Evolutionary conservation across 2,113 vertebrate genomes (phyloP).

Genomic region (Orthonyx spaldingii): DNA sequence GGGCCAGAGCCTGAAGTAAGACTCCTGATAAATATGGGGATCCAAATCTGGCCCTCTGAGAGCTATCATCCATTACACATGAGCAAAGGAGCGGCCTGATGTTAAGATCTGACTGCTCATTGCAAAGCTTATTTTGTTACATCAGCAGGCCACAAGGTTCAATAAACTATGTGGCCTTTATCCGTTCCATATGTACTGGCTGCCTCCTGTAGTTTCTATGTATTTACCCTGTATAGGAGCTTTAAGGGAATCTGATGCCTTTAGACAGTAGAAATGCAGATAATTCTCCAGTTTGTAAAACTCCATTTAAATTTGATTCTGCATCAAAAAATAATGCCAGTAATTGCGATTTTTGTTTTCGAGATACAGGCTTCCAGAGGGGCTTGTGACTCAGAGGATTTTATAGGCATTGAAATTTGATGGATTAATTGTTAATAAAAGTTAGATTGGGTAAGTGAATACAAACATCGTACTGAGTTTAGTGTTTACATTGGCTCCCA

Average conservation of each 20-base stretch:
- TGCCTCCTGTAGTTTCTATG: constrained; percentile 44
- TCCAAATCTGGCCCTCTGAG: constrained; percentile 44
- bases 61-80: constrained; percentile 29
- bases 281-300: constrained; percentile 36
- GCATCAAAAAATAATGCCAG: constrained; percentile 51
- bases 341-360: constrained; percentile 66
- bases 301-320: constrained; percentile 36
- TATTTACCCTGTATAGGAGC: neutral
- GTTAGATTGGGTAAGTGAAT: constrained; percentile 72
- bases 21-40: constrained; percentile 42
- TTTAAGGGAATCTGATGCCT: constrained; percentile 23
- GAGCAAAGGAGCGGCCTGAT: constrained; percentile 1
- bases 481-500: constrained; percentile 59
- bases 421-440: constrained; percentile 77
- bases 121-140: constrained; percentile 60
- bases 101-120: constrained; percentile 40
- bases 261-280: constrained; percentile 38
- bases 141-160: constrained; percentile 60
- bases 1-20: constrained; percentile 49
- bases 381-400: constrained; percentile 55
- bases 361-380: constrained; percentile 48
- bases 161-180: constrained; percentile 60
- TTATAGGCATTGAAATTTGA: constrained; percentile 70
- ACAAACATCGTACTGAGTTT: constrained; percentile 67
- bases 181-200: constrained; percentile 62